phyloP scores from a whole-genome alignment of 37 sponge, comb jelly and placozoan species.

The Mnemiopsis leidyi region DNA sequence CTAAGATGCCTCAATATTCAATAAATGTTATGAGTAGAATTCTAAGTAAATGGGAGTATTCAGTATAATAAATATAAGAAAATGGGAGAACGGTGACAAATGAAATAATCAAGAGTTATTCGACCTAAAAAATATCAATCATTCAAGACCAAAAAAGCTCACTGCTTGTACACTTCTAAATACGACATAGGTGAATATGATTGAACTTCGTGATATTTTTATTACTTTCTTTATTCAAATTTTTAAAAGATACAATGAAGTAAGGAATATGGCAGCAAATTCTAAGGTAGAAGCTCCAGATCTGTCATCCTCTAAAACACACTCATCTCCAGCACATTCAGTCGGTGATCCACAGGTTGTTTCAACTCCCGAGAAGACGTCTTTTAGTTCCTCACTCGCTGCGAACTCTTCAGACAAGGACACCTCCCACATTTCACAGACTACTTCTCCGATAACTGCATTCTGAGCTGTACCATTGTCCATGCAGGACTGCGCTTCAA shows the following conservation, averaged over 20 bases:
- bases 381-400: neutral
- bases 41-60: no score
- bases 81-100: no score
- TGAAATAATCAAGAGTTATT: no score
- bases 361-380: neutral
- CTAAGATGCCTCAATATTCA: no score
- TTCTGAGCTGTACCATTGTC: neutral
- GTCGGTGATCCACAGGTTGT: neutral
- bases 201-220: no score
- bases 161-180: no score
- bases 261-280: neutral
- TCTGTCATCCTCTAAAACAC: neutral
- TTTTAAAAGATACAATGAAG: neutral
- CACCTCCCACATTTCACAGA: neutral
- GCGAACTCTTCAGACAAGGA: neutral
- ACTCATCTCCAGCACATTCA: neutral
- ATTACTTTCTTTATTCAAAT: no score
- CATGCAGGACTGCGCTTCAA: neutral
- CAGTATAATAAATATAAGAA: no score
- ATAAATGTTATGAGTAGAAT: no score
- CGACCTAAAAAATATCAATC: no score
- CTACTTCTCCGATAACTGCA: neutral
- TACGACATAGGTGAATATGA: no score
- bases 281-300: neutral
- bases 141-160: no score